Percentiles rank a stretch among this genome's conserved stretches.
Conservation (phyloP, 1,140 invertebrate species). For the Penaeus chinensis region DNA sequence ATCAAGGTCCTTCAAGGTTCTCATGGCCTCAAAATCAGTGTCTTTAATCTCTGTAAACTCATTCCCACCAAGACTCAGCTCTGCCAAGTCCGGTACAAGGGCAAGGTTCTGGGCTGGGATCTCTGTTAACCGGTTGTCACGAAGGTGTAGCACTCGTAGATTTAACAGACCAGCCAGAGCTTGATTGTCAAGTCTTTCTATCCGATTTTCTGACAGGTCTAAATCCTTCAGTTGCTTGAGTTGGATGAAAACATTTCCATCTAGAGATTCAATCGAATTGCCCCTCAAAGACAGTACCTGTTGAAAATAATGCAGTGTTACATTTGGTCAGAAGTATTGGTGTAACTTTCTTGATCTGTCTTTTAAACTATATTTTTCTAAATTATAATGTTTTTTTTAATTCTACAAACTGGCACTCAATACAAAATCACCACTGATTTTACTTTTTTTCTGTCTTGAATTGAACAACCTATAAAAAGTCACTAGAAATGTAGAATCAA, state of each 20-base stretch:
- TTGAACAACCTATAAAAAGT: too few species aligned
- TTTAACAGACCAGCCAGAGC: slow-evolving; percentile 45
- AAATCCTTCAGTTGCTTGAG: slow-evolving; percentile 52
- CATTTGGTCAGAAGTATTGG: too few species aligned
- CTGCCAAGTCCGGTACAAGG: slow-evolving; percentile 58
- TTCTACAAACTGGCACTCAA: too few species aligned
- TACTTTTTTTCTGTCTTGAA: too few species aligned
- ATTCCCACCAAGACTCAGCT: slow-evolving; percentile 59
- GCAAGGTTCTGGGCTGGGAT: slow-evolving; percentile 56
- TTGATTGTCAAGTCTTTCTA: slow-evolving; percentile 49
- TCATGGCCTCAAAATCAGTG: slow-evolving; percentile 48
- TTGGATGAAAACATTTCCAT: slow-evolving; percentile 49
- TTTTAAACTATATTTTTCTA: too few species aligned
- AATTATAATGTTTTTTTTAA: too few species aligned
- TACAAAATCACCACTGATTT: too few species aligned
- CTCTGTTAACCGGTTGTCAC: slow-evolving; percentile 45
- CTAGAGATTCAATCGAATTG: slow-evolving; percentile 52
- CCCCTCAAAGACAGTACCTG: slow-evolving; percentile 60
- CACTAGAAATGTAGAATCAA: too few species aligned
- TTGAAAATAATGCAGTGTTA: too few species aligned
- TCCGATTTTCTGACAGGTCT: slow-evolving; percentile 61
- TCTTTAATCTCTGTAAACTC: slow-evolving; percentile 47
- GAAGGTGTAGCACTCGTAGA: slow-evolving; percentile 54
- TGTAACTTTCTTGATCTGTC: too few species aligned
- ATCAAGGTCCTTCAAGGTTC: slow-evolving; percentile 53